Evolutionary conservation across 2,113 vertebrate species (phyloP).

Genomic region (Nothocercus julius): DNA sequence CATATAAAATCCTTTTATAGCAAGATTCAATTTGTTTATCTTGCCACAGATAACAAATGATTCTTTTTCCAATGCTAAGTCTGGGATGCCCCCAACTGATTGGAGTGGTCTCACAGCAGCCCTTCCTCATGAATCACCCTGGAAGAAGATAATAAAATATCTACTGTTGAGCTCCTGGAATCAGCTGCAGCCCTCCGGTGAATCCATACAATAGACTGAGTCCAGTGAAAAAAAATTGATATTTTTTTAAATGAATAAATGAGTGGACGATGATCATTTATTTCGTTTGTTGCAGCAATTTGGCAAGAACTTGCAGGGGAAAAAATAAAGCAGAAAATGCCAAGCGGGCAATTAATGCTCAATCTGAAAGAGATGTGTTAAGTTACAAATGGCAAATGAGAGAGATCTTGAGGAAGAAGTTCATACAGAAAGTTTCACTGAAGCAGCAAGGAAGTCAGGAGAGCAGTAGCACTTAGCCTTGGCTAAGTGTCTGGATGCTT

Average conservation of each 20-base stretch:
- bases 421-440: neutral
- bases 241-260: neutral
- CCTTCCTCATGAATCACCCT: neutral
- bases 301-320: constrained; percentile 11
- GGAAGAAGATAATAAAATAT: neutral
- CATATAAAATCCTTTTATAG: neutral
- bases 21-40: neutral
- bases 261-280: neutral
- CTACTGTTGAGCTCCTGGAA: neutral
- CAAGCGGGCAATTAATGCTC: constrained; percentile 39
- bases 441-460: neutral
- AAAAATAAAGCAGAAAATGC: neutral
- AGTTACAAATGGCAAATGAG: constrained; percentile 13
- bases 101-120: neutral
- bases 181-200: neutral
- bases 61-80: neutral
- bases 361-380: neutral
- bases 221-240: constrained; percentile 18
- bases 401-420: neutral
- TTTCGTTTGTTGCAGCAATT: constrained; percentile 45
- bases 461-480: neutral
- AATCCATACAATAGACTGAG: neutral
- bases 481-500: neutral
- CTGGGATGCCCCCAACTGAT: neutral
- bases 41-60: neutral